Evolutionary conservation across 2,888 invertebrate genomes (phyloP), one percentile per base, ranked within the genome.

Genomic region (Andricus quercusramuli): DNA sequence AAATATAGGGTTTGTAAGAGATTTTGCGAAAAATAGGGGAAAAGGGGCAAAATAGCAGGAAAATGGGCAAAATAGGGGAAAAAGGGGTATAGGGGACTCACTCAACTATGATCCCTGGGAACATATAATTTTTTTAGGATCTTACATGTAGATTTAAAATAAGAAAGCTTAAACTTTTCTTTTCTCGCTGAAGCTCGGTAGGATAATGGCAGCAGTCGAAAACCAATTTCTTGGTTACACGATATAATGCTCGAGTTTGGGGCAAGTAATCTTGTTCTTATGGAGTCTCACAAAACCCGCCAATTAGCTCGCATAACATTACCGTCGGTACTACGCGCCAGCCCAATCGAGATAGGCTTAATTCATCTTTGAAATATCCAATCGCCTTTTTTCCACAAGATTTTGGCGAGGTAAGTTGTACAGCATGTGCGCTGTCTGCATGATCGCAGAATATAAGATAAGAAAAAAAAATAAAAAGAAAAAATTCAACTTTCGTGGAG

Each of bases 221-320:
- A 56, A 56, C 56, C 56, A 56, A 56, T 56, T n/a, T 56, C n/a
- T 56, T 29, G 6, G 29, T 20, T 66, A 37, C 83, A 84, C 84
- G 74, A 82, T 81, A 84, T 82, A 85, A 89, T 85, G 84, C 81
- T 79, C 80, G 80, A 86, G 83, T 86, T 83, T 82, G 82, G 80
- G 85, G 86, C 79, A 82, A 79, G 84, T 87, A 90, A 90, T 90
- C 89, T 90, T 86, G 86, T 88, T 89, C 89, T 89, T 88, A 90
- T 90, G 88, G 89, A 82, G 79, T 85, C 88, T 86, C 85, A 83
- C 87, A 88, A 88, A 90, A 88, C 87, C 90, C 88, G 84, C 89
- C 90, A 90, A 91, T 91, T 90, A 91, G 89, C 87, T 87, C 88
- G 88, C 90, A 91, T 90, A 90, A 89, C 88, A 91, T 91, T 91